Evolutionary conservation across 2,797 vertebrate genomes (phyloP).

Genomic region (Syngnathus rostellatus): DNA sequence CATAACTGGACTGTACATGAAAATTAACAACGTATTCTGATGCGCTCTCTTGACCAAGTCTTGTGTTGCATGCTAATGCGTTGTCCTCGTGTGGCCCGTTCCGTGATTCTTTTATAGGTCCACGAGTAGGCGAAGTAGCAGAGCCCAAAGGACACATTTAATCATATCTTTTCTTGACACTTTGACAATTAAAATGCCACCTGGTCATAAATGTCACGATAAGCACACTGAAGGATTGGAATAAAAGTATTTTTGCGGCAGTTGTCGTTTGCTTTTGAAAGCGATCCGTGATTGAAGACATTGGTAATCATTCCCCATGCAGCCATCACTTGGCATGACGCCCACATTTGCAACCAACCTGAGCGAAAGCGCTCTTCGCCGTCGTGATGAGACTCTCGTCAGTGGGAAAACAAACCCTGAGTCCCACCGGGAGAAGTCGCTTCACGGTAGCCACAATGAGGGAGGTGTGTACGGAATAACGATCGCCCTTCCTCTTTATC

Average conservation of each 20-base stretch:
- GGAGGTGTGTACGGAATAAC: conserved; percentile 86
- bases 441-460: conserved; percentile 87
- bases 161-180: not conserved
- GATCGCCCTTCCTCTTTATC: conserved; percentile 82
- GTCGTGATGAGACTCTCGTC: conserved; percentile 79
- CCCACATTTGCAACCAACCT: conserved; percentile 64
- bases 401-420: conserved; percentile 79
- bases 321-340: not conserved
- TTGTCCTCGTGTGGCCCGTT: not conserved
- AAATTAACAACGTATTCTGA: not conserved
- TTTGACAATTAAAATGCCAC: not conserved
- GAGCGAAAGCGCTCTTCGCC: conserved; percentile 79
- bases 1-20: not conserved
- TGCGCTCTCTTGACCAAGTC: not conserved
- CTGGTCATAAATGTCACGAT: not conserved
- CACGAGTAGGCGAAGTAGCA: not conserved
- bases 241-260: not conserved
- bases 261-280: not conserved
- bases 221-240: not conserved
- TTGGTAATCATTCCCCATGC: not conserved
- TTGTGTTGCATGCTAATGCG: not conserved
- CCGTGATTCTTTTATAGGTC: not conserved
- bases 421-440: conserved; percentile 81
- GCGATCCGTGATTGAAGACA: not conserved
- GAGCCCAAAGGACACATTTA: not conserved